A percentile compares a stretch with the other conserved stretches of the same genome.
phyloP scores from a whole-genome alignment of 2,888 invertebrate species.

The Saturnia pavonia region DNA sequence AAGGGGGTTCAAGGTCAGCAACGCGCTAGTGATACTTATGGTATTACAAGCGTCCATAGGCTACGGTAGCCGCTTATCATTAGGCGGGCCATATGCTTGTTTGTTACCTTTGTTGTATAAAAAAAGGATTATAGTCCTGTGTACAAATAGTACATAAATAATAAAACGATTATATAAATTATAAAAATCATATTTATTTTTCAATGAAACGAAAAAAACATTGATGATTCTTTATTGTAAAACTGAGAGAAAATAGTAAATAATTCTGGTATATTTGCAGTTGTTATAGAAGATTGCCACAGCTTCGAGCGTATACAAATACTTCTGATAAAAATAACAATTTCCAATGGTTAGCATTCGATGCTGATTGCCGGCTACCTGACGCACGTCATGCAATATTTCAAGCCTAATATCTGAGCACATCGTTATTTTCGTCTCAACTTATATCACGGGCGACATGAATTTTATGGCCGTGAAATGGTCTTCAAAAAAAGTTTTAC shows the following conservation, averaged over 20 bases:
- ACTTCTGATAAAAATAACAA: background rate
- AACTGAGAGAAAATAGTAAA: background rate
- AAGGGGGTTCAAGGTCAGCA: too few species aligned
- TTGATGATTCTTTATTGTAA: background rate
- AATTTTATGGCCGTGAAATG: constrained; percentile 64
- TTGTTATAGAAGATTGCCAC: background rate
- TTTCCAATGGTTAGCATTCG: constrained; percentile 7
- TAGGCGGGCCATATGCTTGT: too few species aligned
- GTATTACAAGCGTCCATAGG: too few species aligned
- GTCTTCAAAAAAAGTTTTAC: constrained; percentile 56
- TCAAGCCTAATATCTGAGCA: constrained; percentile 39
- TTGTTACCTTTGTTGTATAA: too few species aligned
- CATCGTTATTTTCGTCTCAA: constrained; percentile 55
- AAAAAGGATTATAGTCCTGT: too few species aligned
- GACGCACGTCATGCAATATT: constrained; percentile 19
- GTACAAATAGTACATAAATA: too few species aligned
- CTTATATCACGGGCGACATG: constrained; percentile 55
- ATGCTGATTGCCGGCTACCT: constrained; percentile 13
- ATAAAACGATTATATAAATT: too few species aligned
- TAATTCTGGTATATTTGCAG: background rate
- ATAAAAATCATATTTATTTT: too few species aligned
- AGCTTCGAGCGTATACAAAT: background rate
- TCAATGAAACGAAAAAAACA: too few species aligned
- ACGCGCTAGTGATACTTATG: too few species aligned
- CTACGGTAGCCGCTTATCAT: too few species aligned